Percentiles rank a stretch among this genome's conserved stretches.
phyloP scores from a whole-genome alignment of 2,113 vertebrate genomes.

The Oryzias melastigma region DNA sequence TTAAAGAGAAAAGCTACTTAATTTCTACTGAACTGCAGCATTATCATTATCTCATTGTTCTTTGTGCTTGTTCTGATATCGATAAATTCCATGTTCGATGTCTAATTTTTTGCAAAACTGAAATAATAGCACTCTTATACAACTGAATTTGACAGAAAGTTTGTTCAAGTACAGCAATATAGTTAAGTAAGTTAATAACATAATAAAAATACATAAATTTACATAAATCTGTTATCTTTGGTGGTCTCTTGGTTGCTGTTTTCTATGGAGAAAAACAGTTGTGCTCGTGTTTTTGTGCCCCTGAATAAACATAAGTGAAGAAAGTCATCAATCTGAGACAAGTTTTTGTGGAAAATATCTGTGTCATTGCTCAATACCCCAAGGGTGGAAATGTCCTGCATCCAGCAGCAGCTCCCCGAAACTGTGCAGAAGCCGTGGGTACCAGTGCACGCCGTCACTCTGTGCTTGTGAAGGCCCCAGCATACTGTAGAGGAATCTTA shows the following conservation, averaged over 20 bases:
- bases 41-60: too few species aligned
- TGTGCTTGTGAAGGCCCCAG: constrained; percentile 70
- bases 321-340: constrained; percentile 27
- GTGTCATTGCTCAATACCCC: constrained; percentile 77
- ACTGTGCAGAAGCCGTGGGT: constrained; percentile 85
- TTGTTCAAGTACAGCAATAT: constrained; percentile 30
- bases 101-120: neutral
- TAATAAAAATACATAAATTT: constrained; percentile 25
- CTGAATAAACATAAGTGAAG: constrained; percentile 26
- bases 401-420: constrained; percentile 84
- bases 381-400: constrained; percentile 86
- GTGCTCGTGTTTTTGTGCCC: constrained; percentile 26
- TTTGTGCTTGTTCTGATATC: too few species aligned
- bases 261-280: constrained; percentile 13
- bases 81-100: too few species aligned
- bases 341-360: constrained; percentile 23
- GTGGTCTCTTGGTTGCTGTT: constrained; percentile 10
- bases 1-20: too few species aligned
- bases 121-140: neutral
- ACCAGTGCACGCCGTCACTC: constrained; percentile 90
- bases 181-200: constrained; percentile 21
- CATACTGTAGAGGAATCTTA: constrained; percentile 84
- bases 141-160: constrained; percentile 8
- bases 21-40: too few species aligned
- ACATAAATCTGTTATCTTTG: constrained; percentile 29